Conservation (phyloP, 2,888 invertebrate species). For the Apeira syringaria region DNA sequence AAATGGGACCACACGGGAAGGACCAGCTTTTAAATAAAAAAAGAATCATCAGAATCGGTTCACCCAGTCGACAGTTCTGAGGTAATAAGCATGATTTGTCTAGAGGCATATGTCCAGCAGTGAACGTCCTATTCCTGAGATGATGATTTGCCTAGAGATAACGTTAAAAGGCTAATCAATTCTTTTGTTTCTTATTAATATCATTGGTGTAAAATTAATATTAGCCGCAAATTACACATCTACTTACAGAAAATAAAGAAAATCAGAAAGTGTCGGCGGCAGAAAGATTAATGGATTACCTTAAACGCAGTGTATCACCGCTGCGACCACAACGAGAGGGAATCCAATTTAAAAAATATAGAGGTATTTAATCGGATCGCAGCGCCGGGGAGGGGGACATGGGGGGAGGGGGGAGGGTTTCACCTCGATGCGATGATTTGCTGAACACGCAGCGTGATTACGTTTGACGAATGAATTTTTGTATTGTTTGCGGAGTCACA, state of each 20-base stretch:
- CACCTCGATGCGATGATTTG: constrained; percentile 31
- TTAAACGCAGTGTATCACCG: constrained; percentile 47
- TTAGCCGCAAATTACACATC: constrained; percentile 1
- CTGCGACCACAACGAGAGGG: constrained; percentile 42
- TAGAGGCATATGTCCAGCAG: no score
- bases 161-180: no score
- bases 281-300: constrained; percentile 46
- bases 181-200: no score
- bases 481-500: constrained; percentile 23
- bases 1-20: no score
- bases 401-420: constrained; percentile 32
- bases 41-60: no score
- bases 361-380: constrained; percentile 39
- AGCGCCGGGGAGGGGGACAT: no score
- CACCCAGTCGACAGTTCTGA: no score
- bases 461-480: constrained; percentile 32
- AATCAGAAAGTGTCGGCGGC: constrained; percentile 33
- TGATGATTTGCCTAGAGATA: no score
- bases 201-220: no score
- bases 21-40: no score
- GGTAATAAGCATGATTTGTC: no score
- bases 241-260: constrained; percentile 23
- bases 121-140: no score
- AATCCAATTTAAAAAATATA: constrained; percentile 44
- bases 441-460: constrained; percentile 33